Base-by-base conservation (phyloP, 92 coral and sea anemone genomes). In the Palythoa grandiflora region DNA sequence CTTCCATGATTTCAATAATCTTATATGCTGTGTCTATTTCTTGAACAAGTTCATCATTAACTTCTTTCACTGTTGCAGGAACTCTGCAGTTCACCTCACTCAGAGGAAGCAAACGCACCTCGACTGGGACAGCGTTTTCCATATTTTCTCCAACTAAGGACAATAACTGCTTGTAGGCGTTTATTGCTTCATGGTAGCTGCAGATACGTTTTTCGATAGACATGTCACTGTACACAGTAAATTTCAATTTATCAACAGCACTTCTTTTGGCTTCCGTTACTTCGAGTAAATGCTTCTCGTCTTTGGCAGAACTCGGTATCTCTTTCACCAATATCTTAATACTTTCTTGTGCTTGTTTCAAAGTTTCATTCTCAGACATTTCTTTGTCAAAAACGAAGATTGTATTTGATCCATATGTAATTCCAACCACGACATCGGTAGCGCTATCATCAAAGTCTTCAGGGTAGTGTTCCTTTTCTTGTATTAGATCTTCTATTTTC, bases 401-500 rank as follows among this genome's bases (percentile, higher is more conserved):
- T 53, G 91, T 87, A 7, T 80, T 80, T 72, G 88, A 73, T 51
- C 88, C 88, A 73, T 84, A 84, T 52, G 72, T 63, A 44, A 89
- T 89, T 66, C 92, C 92, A 84, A 84, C 89, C 75, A 89, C 92
- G n/a, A 89, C 89, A 89, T 89, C 88, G 12, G 92, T 89, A 55
- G 89, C 92, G 57, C 57, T 85, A 40, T 85, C 76, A 55, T 89
- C 89, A 85, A 87, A 68, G 59, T 57, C 87, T 80, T 85, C 81
- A 3, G 92, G 89, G 53, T 77, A 77, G 40, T 84, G 85, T 13
- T 74, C 79, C 53, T 89, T 84, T 76, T 85, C 89, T 66, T 39
- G 53, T 10, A 84, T 85, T 57, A 88, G 47, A 70, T 53, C 88
- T 66, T 48, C 75, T 87, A 88, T 81, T 38, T 87, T 81, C 2